Evolutionary conservation across 2,888 invertebrate species (phyloP).

Genomic region (Cryptus viduatorius): DNA sequence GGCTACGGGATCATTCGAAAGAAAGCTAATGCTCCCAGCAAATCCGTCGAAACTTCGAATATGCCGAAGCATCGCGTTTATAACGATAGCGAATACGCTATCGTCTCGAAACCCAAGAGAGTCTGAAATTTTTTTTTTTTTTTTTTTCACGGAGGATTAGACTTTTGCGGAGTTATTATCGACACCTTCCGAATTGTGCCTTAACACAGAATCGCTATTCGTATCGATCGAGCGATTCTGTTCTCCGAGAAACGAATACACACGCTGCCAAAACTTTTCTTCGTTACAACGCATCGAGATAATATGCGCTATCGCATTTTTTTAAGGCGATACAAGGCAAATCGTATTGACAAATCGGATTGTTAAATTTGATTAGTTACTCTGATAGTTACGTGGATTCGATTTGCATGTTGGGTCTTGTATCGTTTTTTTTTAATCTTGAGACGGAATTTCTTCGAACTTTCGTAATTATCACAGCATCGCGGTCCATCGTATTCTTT

Average conservation of each 20-base stretch:
- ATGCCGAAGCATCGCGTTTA: slow-evolving; percentile 90
- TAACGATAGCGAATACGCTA: slow-evolving; percentile 93
- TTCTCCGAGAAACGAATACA: slow-evolving; percentile 33
- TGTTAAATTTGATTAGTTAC: no score
- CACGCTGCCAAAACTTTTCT: slow-evolving; percentile 55
- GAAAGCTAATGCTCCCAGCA: slow-evolving; percentile 82
- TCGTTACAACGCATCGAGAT: background rate
- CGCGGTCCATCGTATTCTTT: no score
- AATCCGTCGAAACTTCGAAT: slow-evolving; percentile 80
- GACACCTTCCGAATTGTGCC: slow-evolving; percentile 48
- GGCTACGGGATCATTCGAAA: slow-evolving; percentile 93
- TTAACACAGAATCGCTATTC: slow-evolving; percentile 39
- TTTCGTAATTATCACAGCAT: no score
- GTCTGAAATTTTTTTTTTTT: slow-evolving; percentile 86
- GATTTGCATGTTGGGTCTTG: no score
- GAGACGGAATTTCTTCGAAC: no score
- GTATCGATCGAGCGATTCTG: slow-evolving; percentile 23
- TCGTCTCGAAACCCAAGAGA: slow-evolving; percentile 94
- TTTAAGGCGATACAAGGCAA: no score
- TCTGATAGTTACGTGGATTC: no score
- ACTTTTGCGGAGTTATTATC: slow-evolving; percentile 9
- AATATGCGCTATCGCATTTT: no score
- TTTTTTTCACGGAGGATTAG: slow-evolving; percentile 27
- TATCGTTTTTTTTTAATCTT: no score
- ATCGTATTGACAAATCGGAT: no score